A percentile compares a stretch with the other conserved stretches of the same genome.
Evolutionary conservation across 2,797 vertebrate genomes (phyloP).

Genomic region (Periparus ater): DNA sequence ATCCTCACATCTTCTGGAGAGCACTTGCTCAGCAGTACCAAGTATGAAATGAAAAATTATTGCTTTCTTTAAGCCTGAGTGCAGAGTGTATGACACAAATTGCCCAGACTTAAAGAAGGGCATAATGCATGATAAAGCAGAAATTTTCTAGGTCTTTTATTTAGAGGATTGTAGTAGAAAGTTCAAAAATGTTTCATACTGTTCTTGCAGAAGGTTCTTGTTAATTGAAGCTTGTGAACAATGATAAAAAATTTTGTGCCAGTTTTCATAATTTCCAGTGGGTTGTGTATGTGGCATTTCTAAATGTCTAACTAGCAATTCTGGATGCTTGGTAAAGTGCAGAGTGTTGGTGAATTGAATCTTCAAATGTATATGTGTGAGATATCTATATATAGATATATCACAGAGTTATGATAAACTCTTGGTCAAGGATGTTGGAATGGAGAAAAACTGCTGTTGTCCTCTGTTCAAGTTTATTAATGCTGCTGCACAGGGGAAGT

Average conservation of each 20-base stretch:
- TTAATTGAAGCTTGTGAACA: not conserved
- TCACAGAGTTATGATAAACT: not conserved
- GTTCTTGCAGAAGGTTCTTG: not conserved
- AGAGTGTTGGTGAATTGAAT: not conserved
- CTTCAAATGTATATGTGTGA: not conserved
- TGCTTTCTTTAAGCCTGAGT: not conserved
- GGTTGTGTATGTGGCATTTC: not conserved
- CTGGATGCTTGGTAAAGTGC: not conserved
- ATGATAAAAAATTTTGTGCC: not conserved
- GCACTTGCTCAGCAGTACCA: not conserved
- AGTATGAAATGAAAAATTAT: not conserved
- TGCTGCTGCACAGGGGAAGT: not conserved
- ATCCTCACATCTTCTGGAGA: not conserved
- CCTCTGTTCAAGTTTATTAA: not conserved
- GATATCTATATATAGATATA: fast-evolving
- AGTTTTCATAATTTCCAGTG: not conserved
- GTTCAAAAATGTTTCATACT: not conserved
- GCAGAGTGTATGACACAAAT: not conserved
- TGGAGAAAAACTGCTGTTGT: not conserved
- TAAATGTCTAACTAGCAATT: not conserved
- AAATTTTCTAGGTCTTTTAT: not conserved
- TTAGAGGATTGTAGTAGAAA: not conserved
- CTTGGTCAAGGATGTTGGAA: not conserved
- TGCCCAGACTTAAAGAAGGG: not conserved
- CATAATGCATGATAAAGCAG: not conserved